These are phyloP conservation scores for Tragelaphus buxtoni DNA, from an alignment of 2,113 vertebrate species.

Conservation along the genomic window DNA sequence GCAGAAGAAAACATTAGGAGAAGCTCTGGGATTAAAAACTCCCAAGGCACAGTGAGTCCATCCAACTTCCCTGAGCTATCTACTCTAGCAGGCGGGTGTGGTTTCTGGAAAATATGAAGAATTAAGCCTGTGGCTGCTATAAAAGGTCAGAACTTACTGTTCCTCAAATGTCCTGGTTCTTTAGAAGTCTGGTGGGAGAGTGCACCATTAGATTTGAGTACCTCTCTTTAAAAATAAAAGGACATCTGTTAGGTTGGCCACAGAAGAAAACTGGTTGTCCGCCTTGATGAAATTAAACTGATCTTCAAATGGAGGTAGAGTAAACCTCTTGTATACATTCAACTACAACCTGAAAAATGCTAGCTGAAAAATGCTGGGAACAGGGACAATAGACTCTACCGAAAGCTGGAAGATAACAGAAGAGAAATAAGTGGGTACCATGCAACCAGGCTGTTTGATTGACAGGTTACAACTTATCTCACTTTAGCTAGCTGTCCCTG, in stretches of 20 bases:
- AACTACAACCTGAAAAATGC: not conserved
- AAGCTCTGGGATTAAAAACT: not conserved
- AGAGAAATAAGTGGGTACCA: not conserved
- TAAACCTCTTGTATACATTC: not conserved
- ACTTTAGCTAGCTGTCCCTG: not conserved
- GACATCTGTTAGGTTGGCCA: not conserved
- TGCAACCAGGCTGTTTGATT: not conserved
- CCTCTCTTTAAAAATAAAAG: slow-evolving; percentile 18
- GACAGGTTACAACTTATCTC: not conserved
- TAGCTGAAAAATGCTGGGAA: not conserved
- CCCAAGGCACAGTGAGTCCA: not conserved
- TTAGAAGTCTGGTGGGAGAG: not conserved
- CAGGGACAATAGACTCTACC: not conserved
- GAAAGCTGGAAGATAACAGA: not conserved
- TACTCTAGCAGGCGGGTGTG: not conserved
- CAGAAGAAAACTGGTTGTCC: not conserved
- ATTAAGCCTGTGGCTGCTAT: slow-evolving; percentile 27
- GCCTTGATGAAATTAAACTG: not conserved
- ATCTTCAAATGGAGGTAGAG: not conserved
- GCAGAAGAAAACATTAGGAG: not conserved
- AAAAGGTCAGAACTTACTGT: slow-evolving; percentile 42
- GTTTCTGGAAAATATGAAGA: slow-evolving; percentile 52
- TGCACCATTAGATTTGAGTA: not conserved
- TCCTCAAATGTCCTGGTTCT: slow-evolving; percentile 34
- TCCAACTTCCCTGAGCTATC: not conserved